Evolutionary conservation across 37 sponge, comb jelly and placozoan genomes (phyloP), one percentile per base, ranked within the genome.

Genomic region (Hexactinellida sp.): DNA sequence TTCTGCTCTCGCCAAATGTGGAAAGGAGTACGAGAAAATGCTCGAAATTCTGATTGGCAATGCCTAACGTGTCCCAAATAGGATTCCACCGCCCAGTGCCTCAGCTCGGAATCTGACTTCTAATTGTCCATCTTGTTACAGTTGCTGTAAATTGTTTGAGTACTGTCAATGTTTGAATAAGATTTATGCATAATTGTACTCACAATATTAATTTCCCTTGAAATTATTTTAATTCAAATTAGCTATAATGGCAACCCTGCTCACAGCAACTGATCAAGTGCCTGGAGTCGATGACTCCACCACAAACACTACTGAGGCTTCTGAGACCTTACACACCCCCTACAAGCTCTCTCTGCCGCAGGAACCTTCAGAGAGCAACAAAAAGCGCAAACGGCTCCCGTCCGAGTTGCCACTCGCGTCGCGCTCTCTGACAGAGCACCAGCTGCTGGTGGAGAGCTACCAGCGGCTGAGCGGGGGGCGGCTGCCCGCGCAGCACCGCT

Each of bases 371-470:
- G 5, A 63, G 5, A 10, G 13, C 34, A 63, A 23, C 3, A n/a
- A 7, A n/a, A 10, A 63, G 3, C 5, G 5, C 30, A 63, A 63
- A n/a, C 21, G 32, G 13, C 76, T 63, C 34, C 76, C 76, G 3
- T 63, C 76, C 3, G 76, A 63, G 13, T 23, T 63, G 5, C 13
- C 76, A 3, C 76, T 23, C 3, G 76, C 3, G 21, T 7, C 13
- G 28, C 3, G 3, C 25, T 23, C 76, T 21, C 34, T 32, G 5
- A 36, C 5, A 3, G 84, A 83, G 24, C 84, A 38, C 84, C 86
- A 85, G 28, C 55, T 85, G 10, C 55, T 85, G 16, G 82, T 5
- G 37, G 86, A 85, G 82, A 84, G 13, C n/a, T 85, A 85, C 41
- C 82, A 9, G 7, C 30, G 36, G 21, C 28, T 85, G n/a, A 85